A percentile compares a stretch with the other conserved stretches of the same genome.
Evolutionary conservation across 2,888 invertebrate species (phyloP).

Genomic region (Lasioglossum oenotherae): DNA sequence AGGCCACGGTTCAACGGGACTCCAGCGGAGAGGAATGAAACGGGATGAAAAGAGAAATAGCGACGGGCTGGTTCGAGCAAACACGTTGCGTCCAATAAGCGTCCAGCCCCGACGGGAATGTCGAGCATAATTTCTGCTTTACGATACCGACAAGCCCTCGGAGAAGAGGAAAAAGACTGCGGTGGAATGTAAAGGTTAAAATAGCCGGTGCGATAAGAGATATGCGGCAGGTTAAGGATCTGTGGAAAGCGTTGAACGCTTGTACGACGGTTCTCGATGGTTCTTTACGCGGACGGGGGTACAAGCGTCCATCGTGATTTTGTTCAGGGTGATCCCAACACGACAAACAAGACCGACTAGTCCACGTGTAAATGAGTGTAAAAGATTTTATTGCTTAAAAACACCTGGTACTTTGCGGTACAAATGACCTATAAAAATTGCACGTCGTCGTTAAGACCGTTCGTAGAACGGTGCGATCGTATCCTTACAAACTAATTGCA

Average conservation of each 20-base stretch:
- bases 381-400: constrained; percentile 42
- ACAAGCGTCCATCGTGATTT: background rate
- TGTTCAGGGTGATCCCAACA: background rate
- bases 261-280: background rate
- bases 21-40: background rate
- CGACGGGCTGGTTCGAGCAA: constrained; percentile 28
- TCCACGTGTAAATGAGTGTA: background rate
- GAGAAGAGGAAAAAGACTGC: background rate
- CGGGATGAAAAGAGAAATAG: constrained; percentile 17
- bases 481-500: constrained; percentile 51
- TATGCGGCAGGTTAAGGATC: background rate
- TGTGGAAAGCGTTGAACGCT: background rate
- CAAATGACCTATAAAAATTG: constrained; percentile 42
- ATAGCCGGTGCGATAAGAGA: background rate
- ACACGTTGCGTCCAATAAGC: constrained; percentile 33
- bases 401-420: constrained; percentile 18
- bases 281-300: background rate
- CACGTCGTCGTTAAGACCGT: constrained; percentile 12
- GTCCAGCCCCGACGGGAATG: constrained; percentile 19
- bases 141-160: constrained; percentile 4
- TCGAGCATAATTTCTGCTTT: constrained; percentile 38
- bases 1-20: constrained; percentile 1
- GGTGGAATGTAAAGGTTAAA: constrained; percentile 3
- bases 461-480: background rate
- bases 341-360: background rate